Evolutionary conservation across 2,888 invertebrate species (phyloP).

Genomic region (Megalurothrips usitatus): DNA sequence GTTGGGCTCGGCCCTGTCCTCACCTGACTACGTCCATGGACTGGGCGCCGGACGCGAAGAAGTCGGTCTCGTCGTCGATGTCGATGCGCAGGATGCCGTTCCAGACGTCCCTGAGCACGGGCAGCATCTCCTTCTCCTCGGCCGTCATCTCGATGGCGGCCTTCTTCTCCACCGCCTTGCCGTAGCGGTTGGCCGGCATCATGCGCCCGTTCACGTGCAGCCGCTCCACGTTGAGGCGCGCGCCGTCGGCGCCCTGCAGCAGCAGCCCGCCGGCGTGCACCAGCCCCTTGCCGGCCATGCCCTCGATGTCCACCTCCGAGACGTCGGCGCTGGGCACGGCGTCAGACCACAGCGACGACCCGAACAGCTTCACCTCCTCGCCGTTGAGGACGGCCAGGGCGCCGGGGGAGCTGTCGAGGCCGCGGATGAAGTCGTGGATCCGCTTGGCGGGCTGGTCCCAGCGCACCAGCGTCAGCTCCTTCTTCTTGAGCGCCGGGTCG

Average conservation of each 20-base stretch:
- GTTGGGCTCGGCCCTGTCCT: constrained; percentile 30
- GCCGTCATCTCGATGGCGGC: constrained; percentile 60
- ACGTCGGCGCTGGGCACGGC: constrained; percentile 55
- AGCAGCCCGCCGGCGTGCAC: constrained; percentile 76
- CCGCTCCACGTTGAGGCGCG: constrained; percentile 72
- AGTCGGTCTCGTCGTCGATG: constrained; percentile 76
- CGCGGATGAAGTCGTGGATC: constrained; percentile 88
- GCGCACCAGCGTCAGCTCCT: constrained; percentile 74
- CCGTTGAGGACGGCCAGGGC: constrained; percentile 63
- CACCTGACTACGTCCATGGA: constrained; percentile 92
- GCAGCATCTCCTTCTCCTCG: constrained; percentile 67
- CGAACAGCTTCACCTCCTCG: constrained; percentile 71
- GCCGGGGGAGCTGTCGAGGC: constrained; percentile 91
- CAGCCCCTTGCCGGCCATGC: constrained; percentile 57
- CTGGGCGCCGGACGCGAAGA: constrained; percentile 92
- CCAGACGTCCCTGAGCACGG: constrained; percentile 70
- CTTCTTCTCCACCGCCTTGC: constrained; percentile 55
- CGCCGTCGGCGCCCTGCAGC: constrained; percentile 74
- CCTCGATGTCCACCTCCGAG: constrained; percentile 57
- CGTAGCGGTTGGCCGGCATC: constrained; percentile 74
- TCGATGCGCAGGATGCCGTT: constrained; percentile 73
- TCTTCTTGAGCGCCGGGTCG: constrained; percentile 84
- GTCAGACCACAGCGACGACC: constrained; percentile 67
- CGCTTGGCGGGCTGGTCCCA: constrained; percentile 63
- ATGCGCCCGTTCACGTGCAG: constrained; percentile 74